Percentiles rank a stretch among this genome's conserved stretches.
These are phyloP conservation scores for Pristiophorus japonicus DNA, from an alignment of 2,113 vertebrate genomes.

Conservation along the genomic window DNA sequence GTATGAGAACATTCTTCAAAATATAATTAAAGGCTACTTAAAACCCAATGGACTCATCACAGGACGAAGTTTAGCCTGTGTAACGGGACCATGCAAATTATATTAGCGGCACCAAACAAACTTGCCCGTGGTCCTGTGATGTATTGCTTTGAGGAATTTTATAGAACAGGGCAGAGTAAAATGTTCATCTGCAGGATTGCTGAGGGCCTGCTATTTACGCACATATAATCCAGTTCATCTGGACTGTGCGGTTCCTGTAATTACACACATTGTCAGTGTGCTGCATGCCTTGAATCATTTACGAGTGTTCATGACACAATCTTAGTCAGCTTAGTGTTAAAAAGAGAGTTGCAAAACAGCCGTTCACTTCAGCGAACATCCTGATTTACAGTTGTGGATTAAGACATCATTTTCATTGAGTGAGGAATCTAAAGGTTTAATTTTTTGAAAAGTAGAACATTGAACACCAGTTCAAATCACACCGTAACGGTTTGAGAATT, in stretches of 20 bases:
- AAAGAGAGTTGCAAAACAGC: background rate
- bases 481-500: background rate
- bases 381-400: background rate
- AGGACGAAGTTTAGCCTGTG: background rate
- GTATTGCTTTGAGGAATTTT: constrained; percentile 23
- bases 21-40: constrained; percentile 35
- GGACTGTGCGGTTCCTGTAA: background rate
- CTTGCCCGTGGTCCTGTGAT: background rate
- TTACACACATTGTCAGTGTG: constrained; percentile 20
- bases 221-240: constrained; percentile 20
- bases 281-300: constrained; percentile 6
- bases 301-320: background rate
- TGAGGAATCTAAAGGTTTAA: background rate
- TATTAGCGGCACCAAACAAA: background rate
- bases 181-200: background rate
- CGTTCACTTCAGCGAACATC: background rate
- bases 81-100: background rate
- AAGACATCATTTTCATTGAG: background rate
- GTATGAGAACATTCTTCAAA: constrained; percentile 30
- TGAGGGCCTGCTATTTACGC: background rate
- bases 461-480: background rate
- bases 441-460: background rate
- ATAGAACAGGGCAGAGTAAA: background rate
- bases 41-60: constrained; percentile 14
- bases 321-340: background rate